Evolutionary conservation across 2,113 vertebrate genomes (phyloP), one percentile per base, ranked within the genome.

Genomic region (Gavialis gangeticus): DNA sequence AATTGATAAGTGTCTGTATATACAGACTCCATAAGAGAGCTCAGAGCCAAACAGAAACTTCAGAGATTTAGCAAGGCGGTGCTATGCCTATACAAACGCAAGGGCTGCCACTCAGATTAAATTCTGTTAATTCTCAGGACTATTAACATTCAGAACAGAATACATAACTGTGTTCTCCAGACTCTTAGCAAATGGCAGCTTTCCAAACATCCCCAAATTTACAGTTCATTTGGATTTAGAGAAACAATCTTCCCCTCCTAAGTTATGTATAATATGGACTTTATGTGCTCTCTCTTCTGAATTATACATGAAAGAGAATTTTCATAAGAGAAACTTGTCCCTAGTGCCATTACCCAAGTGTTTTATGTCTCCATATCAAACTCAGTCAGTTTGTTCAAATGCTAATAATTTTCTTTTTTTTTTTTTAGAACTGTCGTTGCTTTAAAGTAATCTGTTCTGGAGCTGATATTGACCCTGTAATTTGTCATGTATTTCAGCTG

Each of bases 381-480:
- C 6, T 46, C 46, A 54, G 37, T 28, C 28, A 27, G 24, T 69
- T 92, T 84, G 2, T 4, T 78, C 18, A 75, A 24, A 59, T 3
- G 22, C 5, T 92, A 1, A 0, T 10, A 21, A 73, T 83, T 55
- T 28, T 28, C 85, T 10, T 30, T 64, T 5, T 37, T 3, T 4
- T 12, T 46, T 75, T 88, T 94, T 69, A 6, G 78, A 55, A 27
- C 28, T 64, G 5, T 19, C 79, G 1, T 75, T 57, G 5, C 66
- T 22, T 15, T 88, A 84, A 79, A 89, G 75, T n/a, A 58, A 28
- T 12, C 2, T 57, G 85, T 94, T 89, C 22, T 21, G 75, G 58
- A 12, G 46, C 46, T 0, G 75, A 22, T 86, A 92, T 80, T 86
- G 77, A 80, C 54, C 30, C 71, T 71, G 66, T 69, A n/a, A 66